These are phyloP conservation scores for Pseudoips prasinana DNA, from an alignment of 2,888 invertebrate genomes.

Conservation along the genomic window DNA sequence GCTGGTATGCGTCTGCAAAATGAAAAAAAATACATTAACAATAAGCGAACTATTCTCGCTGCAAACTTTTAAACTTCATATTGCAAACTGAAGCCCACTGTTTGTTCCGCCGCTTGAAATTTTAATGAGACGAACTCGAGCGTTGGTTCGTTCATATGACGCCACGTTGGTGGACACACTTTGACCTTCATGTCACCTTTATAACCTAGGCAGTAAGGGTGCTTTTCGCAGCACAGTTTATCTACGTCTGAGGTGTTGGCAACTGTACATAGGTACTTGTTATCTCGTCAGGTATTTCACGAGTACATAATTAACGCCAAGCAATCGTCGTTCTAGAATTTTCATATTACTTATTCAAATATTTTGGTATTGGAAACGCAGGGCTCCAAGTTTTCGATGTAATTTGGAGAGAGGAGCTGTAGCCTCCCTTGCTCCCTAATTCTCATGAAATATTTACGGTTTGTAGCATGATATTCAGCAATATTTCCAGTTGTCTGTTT, in stretches of 20 bases:
- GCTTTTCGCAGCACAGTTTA: too few species aligned
- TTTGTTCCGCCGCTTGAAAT: constrained; percentile 50
- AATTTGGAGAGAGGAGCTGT: too few species aligned
- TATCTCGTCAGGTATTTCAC: constrained; percentile 24
- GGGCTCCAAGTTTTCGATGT: too few species aligned
- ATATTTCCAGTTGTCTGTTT: too few species aligned
- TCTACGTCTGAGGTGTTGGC: too few species aligned
- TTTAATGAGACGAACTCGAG: constrained; percentile 48
- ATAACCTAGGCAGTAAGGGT: too few species aligned
- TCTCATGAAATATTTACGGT: too few species aligned
- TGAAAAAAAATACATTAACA: constrained; percentile 28
- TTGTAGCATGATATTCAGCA: too few species aligned
- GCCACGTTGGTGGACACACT: too few species aligned
- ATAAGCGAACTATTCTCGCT: constrained; percentile 33
- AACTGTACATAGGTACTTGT: constrained; percentile 25
- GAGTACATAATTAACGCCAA: constrained; percentile 25
- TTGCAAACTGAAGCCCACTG: constrained; percentile 39
- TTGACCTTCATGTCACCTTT: too few species aligned
- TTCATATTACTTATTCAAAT: constrained; percentile 15
- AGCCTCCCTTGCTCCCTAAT: too few species aligned
- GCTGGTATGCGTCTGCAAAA: constrained; percentile 25
- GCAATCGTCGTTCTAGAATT: constrained; percentile 16
- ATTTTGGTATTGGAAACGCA: constrained; percentile 8
- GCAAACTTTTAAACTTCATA: constrained; percentile 50
- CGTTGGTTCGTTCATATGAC: constrained; percentile 22